Evolutionary conservation across 2,113 vertebrate genomes (phyloP), one percentile per base, ranked within the genome.

Genomic region (Columba janthina): DNA sequence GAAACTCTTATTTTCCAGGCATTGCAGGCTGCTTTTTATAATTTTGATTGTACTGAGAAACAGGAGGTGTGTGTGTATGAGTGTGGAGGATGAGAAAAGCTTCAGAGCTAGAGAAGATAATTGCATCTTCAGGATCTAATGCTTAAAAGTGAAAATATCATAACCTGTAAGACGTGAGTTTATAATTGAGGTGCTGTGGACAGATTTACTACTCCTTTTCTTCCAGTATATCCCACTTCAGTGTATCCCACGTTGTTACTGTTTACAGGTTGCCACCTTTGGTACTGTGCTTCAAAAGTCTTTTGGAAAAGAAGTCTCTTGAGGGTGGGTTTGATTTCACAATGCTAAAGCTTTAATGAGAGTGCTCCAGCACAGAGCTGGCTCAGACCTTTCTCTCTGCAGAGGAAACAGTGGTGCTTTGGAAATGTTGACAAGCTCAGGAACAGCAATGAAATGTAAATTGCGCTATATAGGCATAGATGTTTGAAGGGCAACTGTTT

Each of bases 361-460:
- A 72, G 32, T 56, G 38, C 17, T 40, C 21, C 24, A 67, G 38
- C 48, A 50, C 15, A 66, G 58, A 85, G 57, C 32, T 31, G 86
- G 81, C 36, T 73, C 38, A 93, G 86, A 69, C 46, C 73, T 46
- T 71, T 65, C 88, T 54, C 46, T 95, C 51, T 38, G 54, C 73
- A 89, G 73, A 95, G 83, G 90, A 82, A 71, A 88, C 76, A 74
- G 36, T 3, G 50, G 28, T 24, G 61, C 62, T 87, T 69, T 70
- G 61, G 72, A 56, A 75, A 40, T 32, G 31, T 25, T 89, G 85
- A 89, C 79, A 70, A 60, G 42, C 44, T 83, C 66, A 56, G 58
- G 77, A 93, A 78, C 31, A 46, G 76, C 82, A 78, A 74, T 75
- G 77, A 85, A 94, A 94, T 74, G 57, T 82, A 91, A 88, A 96